Evolutionary conservation across 2,797 vertebrate genomes (phyloP).

Genomic region (Oreochromis grahami): DNA sequence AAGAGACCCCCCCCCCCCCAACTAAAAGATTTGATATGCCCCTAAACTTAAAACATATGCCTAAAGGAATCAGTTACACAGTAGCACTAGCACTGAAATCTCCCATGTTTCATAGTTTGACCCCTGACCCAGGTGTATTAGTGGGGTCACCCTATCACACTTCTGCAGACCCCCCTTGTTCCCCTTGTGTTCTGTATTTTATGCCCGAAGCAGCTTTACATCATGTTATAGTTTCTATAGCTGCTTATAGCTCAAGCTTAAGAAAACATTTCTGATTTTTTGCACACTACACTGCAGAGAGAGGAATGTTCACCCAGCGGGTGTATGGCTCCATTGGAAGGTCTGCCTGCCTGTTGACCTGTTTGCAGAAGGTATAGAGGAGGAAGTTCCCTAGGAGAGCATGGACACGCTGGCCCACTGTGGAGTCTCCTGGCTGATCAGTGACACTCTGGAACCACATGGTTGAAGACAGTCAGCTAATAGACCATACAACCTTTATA

Average conservation of each 20-base stretch:
- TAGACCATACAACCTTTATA: constrained; percentile 43
- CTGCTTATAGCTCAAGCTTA: not conserved
- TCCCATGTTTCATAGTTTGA: constrained; percentile 45
- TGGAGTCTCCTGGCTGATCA: constrained; percentile 54
- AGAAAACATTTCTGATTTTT: constrained; percentile 13
- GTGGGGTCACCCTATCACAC: constrained; percentile 38
- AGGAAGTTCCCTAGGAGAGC: constrained; percentile 47
- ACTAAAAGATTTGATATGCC: not conserved
- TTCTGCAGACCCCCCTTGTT: constrained; percentile 25
- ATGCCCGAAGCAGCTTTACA: not conserved
- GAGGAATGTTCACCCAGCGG: constrained; percentile 2
- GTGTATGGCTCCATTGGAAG: constrained; percentile 53
- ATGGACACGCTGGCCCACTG: constrained; percentile 39
- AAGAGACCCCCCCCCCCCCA: not conserved
- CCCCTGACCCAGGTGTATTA: constrained; percentile 21
- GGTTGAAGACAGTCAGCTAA: constrained; percentile 58
- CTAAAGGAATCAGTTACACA: constrained; percentile 29
- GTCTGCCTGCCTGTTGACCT: constrained; percentile 46
- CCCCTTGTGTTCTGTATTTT: not conserved
- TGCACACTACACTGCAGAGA: not conserved
- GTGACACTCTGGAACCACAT: constrained; percentile 51
- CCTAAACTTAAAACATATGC: not conserved
- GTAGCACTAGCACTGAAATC: constrained; percentile 42
- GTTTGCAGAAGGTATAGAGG: constrained; percentile 31
- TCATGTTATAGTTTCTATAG: not conserved